Evolutionary conservation across 2,797 vertebrate species (phyloP).

Genomic region (Botia kubotai): DNA sequence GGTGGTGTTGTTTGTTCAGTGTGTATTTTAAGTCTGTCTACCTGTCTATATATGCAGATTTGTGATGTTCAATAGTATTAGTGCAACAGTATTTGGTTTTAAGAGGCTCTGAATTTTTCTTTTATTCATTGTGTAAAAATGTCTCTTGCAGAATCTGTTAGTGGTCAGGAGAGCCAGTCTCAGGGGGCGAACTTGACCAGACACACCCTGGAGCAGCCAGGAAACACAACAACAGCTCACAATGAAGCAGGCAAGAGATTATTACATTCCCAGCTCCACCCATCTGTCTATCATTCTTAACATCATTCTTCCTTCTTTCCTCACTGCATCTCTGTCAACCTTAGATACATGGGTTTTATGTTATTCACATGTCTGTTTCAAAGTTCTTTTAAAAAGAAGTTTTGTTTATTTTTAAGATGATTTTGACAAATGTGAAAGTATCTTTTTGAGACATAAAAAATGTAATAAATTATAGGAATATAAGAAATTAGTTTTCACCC

Average conservation of each 20-base stretch:
- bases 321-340: not conserved
- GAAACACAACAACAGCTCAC: conserved; percentile 59
- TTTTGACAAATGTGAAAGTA: not conserved
- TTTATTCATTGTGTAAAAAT: not conserved
- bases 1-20: not conserved
- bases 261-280: conserved; percentile 14
- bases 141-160: conserved; percentile 47
- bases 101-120: not conserved
- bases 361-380: not conserved
- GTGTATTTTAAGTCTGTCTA: not conserved
- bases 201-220: conserved; percentile 61
- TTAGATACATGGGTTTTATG: not conserved
- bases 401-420: too few species aligned
- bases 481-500: too few species aligned
- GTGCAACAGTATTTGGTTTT: not conserved
- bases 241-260: conserved; percentile 72
- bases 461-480: not conserved
- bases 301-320: conserved; percentile 1
- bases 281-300: not conserved
- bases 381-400: too few species aligned
- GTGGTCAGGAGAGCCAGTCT: conserved; percentile 59
- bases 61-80: not conserved
- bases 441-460: not conserved
- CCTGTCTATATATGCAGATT: not conserved
- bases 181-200: conserved; percentile 54